phyloP scores from a whole-genome alignment of 2,113 vertebrate genomes.

The Syngnathus scovelli region DNA sequence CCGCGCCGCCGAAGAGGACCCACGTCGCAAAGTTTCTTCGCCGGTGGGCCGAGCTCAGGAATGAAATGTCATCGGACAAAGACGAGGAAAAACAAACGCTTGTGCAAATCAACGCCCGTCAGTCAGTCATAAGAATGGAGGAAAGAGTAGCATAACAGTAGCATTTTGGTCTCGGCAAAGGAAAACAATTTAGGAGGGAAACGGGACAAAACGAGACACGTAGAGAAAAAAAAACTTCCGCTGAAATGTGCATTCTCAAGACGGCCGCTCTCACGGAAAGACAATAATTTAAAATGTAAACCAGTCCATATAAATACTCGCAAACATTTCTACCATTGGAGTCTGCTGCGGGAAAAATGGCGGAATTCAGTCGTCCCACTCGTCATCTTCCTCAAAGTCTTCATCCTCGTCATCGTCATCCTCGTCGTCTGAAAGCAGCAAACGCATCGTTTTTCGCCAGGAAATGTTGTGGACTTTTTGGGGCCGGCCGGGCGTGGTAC shows the following conservation, averaged over 20 bases:
- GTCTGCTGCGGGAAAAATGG: too few species aligned
- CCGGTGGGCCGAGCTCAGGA: too few species aligned
- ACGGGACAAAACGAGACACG: background rate
- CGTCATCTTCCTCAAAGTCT: conserved; percentile 98
- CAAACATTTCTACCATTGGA: conserved; percentile 82
- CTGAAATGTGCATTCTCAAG: background rate
- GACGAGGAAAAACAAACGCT: background rate
- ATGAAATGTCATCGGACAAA: background rate
- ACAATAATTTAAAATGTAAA: conserved; percentile 72
- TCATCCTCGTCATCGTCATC: conserved; percentile 96
- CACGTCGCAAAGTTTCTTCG: too few species aligned
- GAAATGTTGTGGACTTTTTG: too few species aligned
- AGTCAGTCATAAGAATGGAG: conserved; percentile 72
- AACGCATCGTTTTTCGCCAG: background rate
- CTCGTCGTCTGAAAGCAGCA: conserved; percentile 81
- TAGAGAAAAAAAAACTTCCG: background rate
- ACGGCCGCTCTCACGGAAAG: background rate
- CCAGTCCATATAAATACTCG: conserved; percentile 98
- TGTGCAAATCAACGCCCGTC: conserved; percentile 2
- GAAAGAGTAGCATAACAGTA: conserved; percentile 47
- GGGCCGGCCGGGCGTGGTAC: conserved; percentile 47
- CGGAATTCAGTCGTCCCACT: conserved; percentile 88
- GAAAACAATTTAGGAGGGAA: background rate
- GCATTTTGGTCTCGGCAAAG: background rate
- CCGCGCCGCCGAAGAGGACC: conserved; percentile 10